phyloP scores from a whole-genome alignment of 2,888 invertebrate genomes.

The Hypomecis atomaria region DNA sequence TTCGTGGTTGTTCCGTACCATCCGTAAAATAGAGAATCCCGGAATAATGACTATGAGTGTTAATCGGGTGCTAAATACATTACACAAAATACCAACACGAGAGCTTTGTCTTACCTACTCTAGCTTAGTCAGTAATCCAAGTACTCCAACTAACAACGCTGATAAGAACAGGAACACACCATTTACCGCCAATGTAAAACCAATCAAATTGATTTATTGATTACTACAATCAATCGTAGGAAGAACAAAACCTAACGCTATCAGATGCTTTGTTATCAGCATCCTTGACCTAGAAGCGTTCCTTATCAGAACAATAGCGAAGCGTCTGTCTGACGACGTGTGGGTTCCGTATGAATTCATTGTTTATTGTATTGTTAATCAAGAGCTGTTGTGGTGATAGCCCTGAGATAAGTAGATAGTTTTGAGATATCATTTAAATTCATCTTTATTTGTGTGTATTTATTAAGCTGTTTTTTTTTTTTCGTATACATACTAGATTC shows the following conservation, averaged over 20 bases:
- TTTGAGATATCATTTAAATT: too few species aligned
- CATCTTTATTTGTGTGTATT: too few species aligned
- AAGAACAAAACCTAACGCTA: constrained; percentile 18
- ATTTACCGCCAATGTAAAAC: constrained; percentile 12
- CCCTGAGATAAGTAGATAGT: neutral
- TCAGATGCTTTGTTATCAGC: constrained; percentile 31
- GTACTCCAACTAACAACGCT: neutral
- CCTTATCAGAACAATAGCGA: constrained; percentile 29
- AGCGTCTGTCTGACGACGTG: constrained; percentile 7
- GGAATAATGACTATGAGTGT: too few species aligned
- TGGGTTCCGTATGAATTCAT: constrained; percentile 24
- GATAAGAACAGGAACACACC: constrained; percentile 19
- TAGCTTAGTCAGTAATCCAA: too few species aligned
- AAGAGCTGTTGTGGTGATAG: neutral
- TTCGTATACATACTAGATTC: too few species aligned
- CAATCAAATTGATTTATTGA: constrained; percentile 17
- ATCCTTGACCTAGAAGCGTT: constrained; percentile 21
- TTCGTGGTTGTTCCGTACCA: too few species aligned
- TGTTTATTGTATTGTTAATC: constrained; percentile 15
- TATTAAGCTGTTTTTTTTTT: too few species aligned
- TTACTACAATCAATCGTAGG: constrained; percentile 18
- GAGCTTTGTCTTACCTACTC: too few species aligned
- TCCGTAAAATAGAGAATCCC: too few species aligned
- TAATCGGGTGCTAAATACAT: too few species aligned
- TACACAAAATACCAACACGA: neutral